Evolutionary conservation across 2,888 invertebrate species (phyloP).

Genomic region (Trachelus iudaicus): DNA sequence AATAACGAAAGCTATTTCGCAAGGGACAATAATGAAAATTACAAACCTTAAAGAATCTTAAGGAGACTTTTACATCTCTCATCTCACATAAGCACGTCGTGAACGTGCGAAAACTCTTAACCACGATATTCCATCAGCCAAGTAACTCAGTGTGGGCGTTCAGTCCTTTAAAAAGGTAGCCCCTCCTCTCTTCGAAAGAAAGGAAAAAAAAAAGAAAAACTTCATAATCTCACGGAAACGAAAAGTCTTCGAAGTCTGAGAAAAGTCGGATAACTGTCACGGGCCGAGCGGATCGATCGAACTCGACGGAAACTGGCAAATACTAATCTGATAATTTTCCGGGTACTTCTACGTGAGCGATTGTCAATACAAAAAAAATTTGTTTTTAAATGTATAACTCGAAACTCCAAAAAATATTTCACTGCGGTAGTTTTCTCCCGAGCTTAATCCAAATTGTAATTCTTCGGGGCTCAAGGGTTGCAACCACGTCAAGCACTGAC

Average conservation of each 20-base stretch:
- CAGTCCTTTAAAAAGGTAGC: background rate
- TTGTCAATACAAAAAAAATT: background rate
- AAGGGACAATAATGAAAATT: background rate
- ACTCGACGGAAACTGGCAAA: background rate
- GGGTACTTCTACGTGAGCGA: background rate
- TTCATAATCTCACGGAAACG: background rate
- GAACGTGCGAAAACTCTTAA: conserved; percentile 8
- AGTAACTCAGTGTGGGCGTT: background rate
- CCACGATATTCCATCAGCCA: conserved; percentile 25
- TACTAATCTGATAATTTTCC: background rate
- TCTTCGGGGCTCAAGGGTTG: background rate
- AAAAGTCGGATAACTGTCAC: no score
- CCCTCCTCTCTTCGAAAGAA: background rate
- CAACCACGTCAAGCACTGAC: conserved; percentile 44
- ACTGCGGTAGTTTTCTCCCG: background rate
- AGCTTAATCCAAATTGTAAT: background rate
- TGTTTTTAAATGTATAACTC: background rate
- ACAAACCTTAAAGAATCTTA: background rate
- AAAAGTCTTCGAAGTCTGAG: background rate
- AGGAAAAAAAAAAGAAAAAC: background rate
- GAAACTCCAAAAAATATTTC: background rate
- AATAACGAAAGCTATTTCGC: background rate
- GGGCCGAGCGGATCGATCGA: background rate
- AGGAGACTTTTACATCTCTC: background rate
- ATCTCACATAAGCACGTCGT: background rate